Base-by-base conservation (phyloP, 2,888 invertebrate species). In the Rhagium mordax region DNA sequence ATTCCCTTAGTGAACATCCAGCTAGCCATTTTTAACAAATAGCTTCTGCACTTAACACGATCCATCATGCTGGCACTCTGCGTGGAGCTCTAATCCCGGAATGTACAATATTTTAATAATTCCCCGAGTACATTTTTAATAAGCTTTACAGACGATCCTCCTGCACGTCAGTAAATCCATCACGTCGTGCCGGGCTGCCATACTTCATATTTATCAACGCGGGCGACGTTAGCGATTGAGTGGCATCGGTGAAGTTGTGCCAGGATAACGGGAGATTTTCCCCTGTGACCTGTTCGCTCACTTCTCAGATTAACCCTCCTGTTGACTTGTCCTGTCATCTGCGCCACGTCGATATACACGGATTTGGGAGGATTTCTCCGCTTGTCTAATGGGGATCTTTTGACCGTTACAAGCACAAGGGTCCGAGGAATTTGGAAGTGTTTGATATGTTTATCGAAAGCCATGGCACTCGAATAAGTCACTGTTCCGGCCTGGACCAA, bases 201-300 rank as follows among this genome's bases (percentile, higher is more conserved):
- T 72, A 68, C 70, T 66, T 66, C 74, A 72, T 74, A 76, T 76
- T 78, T 76, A 78, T 78, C 78, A 78, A 72, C 75, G 3, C 13
- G n/a, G 57, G n/a, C 8, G 7, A 29, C 57, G 47, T 47, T 7
- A 21, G 27, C 27, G 15, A 64, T 64, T 21, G 49, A 49, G 27
- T 49, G 27, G 13, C 47, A 21, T n/a, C n/a, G 20, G 7, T 47
- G 47, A 61, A 41, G 20, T 47, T 60, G 49, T 20, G 60, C 49
- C n/a, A 65, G 65, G 10, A 60, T 24, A 33, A 16, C 21, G 33
- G 8, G 47, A 33, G 18, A 60, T 60, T 60, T 61, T 49, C 69
- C 49, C 62, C 33, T 21, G 29, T 20, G 69, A 69, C 69, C 24
- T 48, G 71, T 16, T 20, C 49, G 70, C n/a, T 29, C 64, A 67